Evolutionary conservation across 2,113 vertebrate genomes (phyloP), one percentile per base, ranked within the genome.

Genomic region (Limnothrissa miodon): DNA sequence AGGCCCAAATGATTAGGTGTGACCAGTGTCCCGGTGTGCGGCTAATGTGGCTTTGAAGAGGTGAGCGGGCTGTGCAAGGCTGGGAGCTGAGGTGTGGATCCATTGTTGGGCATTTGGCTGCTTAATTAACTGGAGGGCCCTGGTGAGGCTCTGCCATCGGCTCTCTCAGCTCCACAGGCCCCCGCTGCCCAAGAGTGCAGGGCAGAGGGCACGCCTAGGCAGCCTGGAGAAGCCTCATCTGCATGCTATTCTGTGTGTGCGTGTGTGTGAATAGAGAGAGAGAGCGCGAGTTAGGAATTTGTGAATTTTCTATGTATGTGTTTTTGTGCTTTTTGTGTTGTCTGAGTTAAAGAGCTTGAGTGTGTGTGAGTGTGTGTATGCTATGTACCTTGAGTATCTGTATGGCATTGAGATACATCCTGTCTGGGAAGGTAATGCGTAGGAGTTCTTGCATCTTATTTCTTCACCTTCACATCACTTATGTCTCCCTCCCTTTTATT

Each of bases 191-290:
- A 29, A 15, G 62, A 70, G 62, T 13, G 15, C 2, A 70, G 62
- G 62, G 62, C 62, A 59, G 5, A 70, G 62, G 62, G 62, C 62
- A 59, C 6, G 62, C 8, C 29, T 11, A 70, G 7, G 13, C 62
- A 25, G 25, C 13, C 62, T 70, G 62, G 62, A 36, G 23, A 7
- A 59, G 9, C 10, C 29, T 29, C 3, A 70, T 70, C 62, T 36
- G 29, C 62, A 70, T 36, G 33, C 62, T 13, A 66, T 25, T 36
- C 10, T 70, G 62, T 70, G 8, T 17, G 62, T 36, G 62, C 4
- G 9, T 70, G 62, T 70, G 62, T 70, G 62, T 11, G 59, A 66
- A 66, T 7, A 66, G 62, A 70, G 59, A 66, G n/a, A 66, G 48
- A 53, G 48, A 53, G 19, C 1, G 48, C 1, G 48, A 17, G 48